A percentile compares a stretch with the other conserved stretches of the same genome.
These are phyloP conservation scores for Eidolon helvum DNA, from an alignment of 2,113 vertebrate species.

Conservation along the genomic window DNA sequence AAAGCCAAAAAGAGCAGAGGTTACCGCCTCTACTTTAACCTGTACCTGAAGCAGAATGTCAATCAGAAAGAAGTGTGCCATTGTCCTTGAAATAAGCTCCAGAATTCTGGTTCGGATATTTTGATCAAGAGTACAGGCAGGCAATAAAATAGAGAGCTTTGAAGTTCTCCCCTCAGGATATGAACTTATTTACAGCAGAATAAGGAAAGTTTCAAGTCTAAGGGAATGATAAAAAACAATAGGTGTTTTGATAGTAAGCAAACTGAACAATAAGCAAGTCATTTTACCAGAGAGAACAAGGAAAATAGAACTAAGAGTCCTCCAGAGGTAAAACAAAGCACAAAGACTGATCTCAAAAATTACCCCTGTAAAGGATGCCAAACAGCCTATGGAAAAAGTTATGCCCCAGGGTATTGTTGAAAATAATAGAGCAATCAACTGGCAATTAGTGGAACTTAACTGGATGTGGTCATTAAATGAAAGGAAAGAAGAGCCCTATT, in stretches of 20 bases:
- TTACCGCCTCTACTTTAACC: not conserved
- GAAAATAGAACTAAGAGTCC: not conserved
- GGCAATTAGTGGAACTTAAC: not conserved
- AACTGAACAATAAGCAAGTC: not conserved
- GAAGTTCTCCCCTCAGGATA: not conserved
- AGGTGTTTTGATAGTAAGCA: not conserved
- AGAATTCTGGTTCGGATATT: not conserved
- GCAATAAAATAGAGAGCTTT: not conserved
- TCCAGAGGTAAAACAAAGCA: not conserved
- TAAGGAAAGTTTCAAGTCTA: not conserved
- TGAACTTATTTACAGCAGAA: not conserved
- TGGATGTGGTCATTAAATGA: not conserved
- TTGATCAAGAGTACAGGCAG: not conserved
- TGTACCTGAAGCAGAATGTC: not conserved
- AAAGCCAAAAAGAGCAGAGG: not conserved
- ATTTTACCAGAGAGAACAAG: not conserved
- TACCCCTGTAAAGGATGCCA: not conserved
- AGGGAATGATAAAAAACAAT: not conserved
- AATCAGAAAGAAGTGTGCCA: not conserved
- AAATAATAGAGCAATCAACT: not conserved
- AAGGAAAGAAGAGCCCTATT: not conserved
- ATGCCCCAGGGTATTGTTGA: not conserved
- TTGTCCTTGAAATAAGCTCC: not conserved
- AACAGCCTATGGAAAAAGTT: not conserved
- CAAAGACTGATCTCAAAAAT: not conserved